Conservation (phyloP, 2,797 vertebrate species). For the Phrynocephalus vlangalii region DNA sequence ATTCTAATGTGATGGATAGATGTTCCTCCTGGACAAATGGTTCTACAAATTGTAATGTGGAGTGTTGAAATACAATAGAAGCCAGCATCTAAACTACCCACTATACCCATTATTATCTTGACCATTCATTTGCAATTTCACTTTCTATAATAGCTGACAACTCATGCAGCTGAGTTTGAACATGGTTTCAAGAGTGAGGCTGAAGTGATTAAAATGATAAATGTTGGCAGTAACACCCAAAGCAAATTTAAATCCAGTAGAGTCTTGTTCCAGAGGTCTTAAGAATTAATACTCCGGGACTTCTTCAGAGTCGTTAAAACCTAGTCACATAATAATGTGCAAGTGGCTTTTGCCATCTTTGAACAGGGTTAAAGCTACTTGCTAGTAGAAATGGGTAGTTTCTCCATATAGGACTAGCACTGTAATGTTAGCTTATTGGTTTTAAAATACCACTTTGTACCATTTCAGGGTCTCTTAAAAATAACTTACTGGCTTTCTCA, state of each 20-base stretch:
- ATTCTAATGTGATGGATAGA: too few relatives aligned
- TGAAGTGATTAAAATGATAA: not conserved
- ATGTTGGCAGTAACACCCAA: constrained; percentile 1
- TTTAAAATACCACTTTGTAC: constrained; percentile 1
- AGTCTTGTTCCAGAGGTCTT: not conserved
- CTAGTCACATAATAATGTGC: not conserved
- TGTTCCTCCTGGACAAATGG: constrained; percentile 16
- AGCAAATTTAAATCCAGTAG: not conserved
- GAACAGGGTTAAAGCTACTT: constrained; percentile 17
- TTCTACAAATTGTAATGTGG: constrained; percentile 1
- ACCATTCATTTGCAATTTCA: constrained; percentile 6
- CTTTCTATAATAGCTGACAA: not conserved
- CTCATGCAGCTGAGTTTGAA: not conserved
- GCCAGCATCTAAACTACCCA: not conserved
- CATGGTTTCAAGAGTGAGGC: not conserved
- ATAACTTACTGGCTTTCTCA: constrained; percentile 42
- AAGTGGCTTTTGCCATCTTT: constrained; percentile 17
- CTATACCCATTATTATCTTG: not conserved
- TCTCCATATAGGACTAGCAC: constrained; percentile 16
- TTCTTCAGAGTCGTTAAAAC: not conserved
- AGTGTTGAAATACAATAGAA: not conserved
- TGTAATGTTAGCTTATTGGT: not conserved
- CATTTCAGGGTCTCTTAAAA: constrained; percentile 34
- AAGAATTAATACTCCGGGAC: constrained; percentile 1
- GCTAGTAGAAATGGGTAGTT: constrained; percentile 4